Percentiles rank a stretch among this genome's conserved stretches.
These are phyloP conservation scores for Sinonovacula constricta DNA, from an alignment of 1,140 invertebrate species.

Conservation along the genomic window DNA sequence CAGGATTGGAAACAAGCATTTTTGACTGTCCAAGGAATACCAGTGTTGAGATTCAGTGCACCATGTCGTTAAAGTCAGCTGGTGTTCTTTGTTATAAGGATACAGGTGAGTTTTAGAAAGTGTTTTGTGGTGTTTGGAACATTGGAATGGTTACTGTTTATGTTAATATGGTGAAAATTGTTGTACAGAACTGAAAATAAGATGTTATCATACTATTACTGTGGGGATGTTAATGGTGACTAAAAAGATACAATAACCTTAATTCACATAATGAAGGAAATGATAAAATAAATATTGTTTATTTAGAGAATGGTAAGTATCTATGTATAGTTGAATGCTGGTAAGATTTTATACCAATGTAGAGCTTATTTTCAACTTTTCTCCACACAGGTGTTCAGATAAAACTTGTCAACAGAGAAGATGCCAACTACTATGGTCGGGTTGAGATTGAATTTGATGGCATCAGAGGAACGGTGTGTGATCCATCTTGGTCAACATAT, in stretches of 20 bases:
- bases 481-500: constrained; percentile 62
- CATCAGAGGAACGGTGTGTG: constrained; percentile 68
- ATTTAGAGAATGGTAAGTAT: too few relatives aligned
- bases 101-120: constrained; percentile 54
- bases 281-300: too few relatives aligned
- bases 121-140: not conserved
- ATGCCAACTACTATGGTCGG: constrained; percentile 79
- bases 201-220: too few relatives aligned
- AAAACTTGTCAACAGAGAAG: constrained; percentile 19
- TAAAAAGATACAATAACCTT: too few relatives aligned
- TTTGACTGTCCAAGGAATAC: constrained; percentile 54
- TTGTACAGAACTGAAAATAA: too few relatives aligned
- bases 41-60: constrained; percentile 53
- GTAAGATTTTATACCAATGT: too few relatives aligned
- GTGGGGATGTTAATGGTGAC: too few relatives aligned
- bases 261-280: too few relatives aligned
- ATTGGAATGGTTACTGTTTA: too few relatives aligned
- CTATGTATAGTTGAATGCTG: too few relatives aligned
- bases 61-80: constrained; percentile 58
- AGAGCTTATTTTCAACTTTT: not conserved
- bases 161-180: too few relatives aligned
- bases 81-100: constrained; percentile 68
- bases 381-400: not conserved
- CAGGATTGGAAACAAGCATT: constrained; percentile 47
- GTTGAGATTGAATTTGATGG: constrained; percentile 69